Evolutionary conservation across 2,797 vertebrate species (phyloP).

Genomic region (Notolabrus celidotus): DNA sequence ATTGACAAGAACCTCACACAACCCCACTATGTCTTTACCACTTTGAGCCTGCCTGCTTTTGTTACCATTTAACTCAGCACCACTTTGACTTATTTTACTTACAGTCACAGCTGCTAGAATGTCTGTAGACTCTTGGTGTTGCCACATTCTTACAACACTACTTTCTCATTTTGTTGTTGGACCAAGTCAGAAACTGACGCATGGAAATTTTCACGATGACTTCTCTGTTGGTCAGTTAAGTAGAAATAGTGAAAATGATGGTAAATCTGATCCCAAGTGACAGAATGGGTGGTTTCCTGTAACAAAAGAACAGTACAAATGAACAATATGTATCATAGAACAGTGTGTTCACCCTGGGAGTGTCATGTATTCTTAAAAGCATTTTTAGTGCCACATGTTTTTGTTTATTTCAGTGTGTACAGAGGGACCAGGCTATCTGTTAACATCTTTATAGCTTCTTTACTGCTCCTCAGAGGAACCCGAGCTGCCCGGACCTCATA

Average conservation of each 20-base stretch:
- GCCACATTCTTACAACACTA: neutral
- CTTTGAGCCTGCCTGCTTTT: neutral
- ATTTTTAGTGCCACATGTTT: slow-evolving; percentile 59
- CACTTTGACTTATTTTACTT: no score
- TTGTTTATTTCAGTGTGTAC: slow-evolving; percentile 43
- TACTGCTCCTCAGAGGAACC: slow-evolving; percentile 61
- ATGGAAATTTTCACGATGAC: neutral
- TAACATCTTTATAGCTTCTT: slow-evolving; percentile 66
- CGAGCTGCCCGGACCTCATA: slow-evolving; percentile 60
- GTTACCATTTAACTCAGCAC: neutral
- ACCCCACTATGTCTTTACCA: neutral
- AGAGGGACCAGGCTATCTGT: slow-evolving; percentile 32
- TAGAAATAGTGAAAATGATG: neutral
- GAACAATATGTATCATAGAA: neutral
- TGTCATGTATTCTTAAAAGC: neutral
- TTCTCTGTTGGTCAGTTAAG: neutral
- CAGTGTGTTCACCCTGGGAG: slow-evolving; percentile 8
- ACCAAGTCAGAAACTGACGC: neutral
- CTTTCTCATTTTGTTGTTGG: neutral
- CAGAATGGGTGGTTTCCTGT: neutral
- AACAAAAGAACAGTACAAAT: slow-evolving; percentile 10
- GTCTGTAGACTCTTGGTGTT: neutral
- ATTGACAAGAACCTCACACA: no score
- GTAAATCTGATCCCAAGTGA: slow-evolving; percentile 7
- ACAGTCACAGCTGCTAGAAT: neutral